These are phyloP conservation scores for Bruchidius siliquastri DNA, from an alignment of 2,888 invertebrate genomes.

Conservation along the genomic window DNA sequence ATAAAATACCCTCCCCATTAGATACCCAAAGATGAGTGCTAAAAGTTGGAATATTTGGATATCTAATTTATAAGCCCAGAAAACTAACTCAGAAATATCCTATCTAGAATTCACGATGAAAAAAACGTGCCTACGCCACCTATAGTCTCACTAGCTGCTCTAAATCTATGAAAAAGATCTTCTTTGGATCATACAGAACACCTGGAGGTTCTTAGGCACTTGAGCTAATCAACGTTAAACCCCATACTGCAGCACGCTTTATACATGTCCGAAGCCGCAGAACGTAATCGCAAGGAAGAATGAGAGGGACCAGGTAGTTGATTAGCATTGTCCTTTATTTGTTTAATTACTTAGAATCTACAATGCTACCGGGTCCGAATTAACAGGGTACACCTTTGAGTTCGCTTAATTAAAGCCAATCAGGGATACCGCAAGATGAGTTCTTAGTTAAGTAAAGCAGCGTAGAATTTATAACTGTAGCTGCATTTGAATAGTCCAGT, in stretches of 20 bases:
- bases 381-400: conserved; percentile 33
- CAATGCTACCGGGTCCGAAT: conserved; percentile 27
- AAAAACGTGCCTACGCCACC: too few relatives aligned
- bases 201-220: neutral
- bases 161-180: too few relatives aligned
- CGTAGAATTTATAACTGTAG: neutral
- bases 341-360: conserved; percentile 31
- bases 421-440: conserved; percentile 9
- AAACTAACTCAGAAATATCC: too few relatives aligned
- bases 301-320: conserved; percentile 21
- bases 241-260: neutral
- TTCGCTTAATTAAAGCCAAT: conserved; percentile 31
- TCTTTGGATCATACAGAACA: neutral
- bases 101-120: too few relatives aligned
- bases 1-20: too few relatives aligned
- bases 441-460: neutral
- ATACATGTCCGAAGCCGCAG: neutral
- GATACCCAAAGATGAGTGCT: too few relatives aligned
- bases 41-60: too few relatives aligned
- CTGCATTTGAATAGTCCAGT: neutral
- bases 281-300: conserved; percentile 2
- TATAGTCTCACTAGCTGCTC: too few relatives aligned
- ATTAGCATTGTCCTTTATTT: conserved; percentile 31
- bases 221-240: neutral
- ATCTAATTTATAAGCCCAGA: too few relatives aligned